Conservation (phyloP, 2,797 vertebrate species). For the Artibeus lituratus region DNA sequence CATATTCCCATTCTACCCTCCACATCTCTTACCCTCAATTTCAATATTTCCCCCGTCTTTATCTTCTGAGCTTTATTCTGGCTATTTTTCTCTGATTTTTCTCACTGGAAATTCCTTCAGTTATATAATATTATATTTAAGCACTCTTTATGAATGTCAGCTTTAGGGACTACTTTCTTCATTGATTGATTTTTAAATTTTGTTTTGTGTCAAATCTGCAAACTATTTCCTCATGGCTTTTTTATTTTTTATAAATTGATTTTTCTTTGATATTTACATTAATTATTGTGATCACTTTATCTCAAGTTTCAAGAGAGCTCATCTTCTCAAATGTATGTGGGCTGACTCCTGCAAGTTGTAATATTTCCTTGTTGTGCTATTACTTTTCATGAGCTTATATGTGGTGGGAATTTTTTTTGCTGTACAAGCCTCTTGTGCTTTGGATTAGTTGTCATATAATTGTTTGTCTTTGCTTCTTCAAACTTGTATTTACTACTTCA, state of each 20-base stretch:
- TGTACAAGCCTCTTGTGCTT: neutral
- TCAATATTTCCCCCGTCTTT: neutral
- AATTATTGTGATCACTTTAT: neutral
- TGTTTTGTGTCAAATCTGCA: neutral
- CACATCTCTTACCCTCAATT: neutral
- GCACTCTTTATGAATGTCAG: neutral
- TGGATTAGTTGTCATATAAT: neutral
- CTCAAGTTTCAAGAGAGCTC: neutral
- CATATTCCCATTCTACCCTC: neutral
- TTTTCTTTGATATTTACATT: neutral
- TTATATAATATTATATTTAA: neutral
- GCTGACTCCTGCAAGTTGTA: neutral
- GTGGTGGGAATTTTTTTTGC: neutral
- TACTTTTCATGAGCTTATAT: slow-evolving; percentile 40
- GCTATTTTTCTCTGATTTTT: neutral
- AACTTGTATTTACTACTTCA: neutral
- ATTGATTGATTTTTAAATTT: neutral
- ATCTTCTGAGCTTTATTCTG: neutral
- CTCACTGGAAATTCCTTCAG: neutral
- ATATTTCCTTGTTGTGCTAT: neutral
- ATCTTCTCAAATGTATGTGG: neutral
- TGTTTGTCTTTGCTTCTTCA: neutral
- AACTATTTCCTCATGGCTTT: neutral
- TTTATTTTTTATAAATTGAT: neutral
- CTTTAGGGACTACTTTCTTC: neutral